Base-by-base conservation (phyloP, 2,888 invertebrate species). In the Drosophila anomalata region DNA sequence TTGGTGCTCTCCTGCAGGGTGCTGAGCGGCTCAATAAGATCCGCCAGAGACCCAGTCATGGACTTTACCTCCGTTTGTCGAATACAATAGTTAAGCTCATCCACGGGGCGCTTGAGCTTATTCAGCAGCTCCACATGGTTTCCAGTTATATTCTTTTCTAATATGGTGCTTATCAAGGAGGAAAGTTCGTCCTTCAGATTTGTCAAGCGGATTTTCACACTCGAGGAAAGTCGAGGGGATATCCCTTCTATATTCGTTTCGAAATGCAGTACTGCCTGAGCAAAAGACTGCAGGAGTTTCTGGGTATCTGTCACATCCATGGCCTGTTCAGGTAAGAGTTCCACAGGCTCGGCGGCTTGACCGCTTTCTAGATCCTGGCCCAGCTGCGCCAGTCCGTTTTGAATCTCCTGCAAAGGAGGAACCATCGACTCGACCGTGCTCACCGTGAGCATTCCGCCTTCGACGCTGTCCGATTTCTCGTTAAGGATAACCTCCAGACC, bases 351-450 rank as follows among this genome's bases (percentile, higher is more conserved):
- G 1, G 83, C 82, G 6, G 90, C 69, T 47, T 91, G 91, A 0
- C 91, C 91, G 8, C 89, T 90, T 72, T 92, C 90, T 36, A 93
- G 89, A 62, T 93, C 92, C 66, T 92, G 92, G 9, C 92, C 92
- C 61, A 93, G 75, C 66, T 91, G 86, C 60, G 92, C 92, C 46
- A 94, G 81, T 22, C 93, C 93, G 59, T 90, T 92, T 89, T 93
- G 93, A 56, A 94, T 93, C 90, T 94, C 94, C 59, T 93, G 93
- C 12, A 95, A 90, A 0, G 95, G 94, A 1, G 93, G 93, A 29
- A 93, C 92, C 79, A 94, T 90, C 14, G 91, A 90, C 46, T 91
- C 92, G 20, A 93, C 90, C 1, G 93, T 92, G 44, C 80, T 79
- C 0, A 92, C 92, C 7, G 93, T 92, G 36, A 93, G 83, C 83